Evolutionary conservation across 2,888 invertebrate genomes (phyloP), one percentile per base, ranked within the genome.

Genomic region (Mythimna ferrago): DNA sequence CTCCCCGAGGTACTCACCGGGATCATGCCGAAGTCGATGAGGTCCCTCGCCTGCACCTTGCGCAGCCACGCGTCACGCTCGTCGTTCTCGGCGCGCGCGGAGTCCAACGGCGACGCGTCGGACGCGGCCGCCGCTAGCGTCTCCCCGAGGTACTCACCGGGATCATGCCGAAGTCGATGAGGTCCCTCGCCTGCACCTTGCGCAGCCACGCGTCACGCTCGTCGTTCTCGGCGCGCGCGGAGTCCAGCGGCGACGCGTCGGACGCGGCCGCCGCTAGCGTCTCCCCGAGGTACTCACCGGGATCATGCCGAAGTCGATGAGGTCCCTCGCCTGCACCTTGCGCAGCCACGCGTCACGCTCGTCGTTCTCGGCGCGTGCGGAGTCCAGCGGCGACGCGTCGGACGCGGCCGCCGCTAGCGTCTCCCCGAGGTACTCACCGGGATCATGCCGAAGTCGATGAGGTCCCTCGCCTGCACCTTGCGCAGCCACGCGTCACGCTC

Each of bases 1-100:
- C 99, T 97, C 0, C 99, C 99, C 69, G 98, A 97, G 76, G n/a
- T n/a, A n/a, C n/a, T n/a, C n/a, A n/a, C n/a, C n/a, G n/a, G n/a
- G n/a, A n/a, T n/a, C n/a, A 70, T 70, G 16, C 73, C 73, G 96
- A 99, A 99, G 94, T 99, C 99, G 87, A 99, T 99, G 90, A 77
- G 76, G 73, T 77, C 76, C 2, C 76, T 93, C 0, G 99, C 99
- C 97, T 99, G 99, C 70, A 99, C 99, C 95, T 98, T 98, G 84
- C 97, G 97, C 85, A 99, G 95, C 88, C 98, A 97, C 71, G 97
- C 96, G 96, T 99, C 99, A 90, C 98, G 97, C 94, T 99, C 99
- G 82, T 97, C 97, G 94, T 98, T 98, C 94, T 99, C 99, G 76
- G 98, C 98, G 88, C 97, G 97, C 76, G 98, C 98, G 35, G 97